These are phyloP conservation scores for Brachionus asplanchnoidis DNA, from an alignment of 1,140 invertebrate species.

Conservation along the genomic window DNA sequence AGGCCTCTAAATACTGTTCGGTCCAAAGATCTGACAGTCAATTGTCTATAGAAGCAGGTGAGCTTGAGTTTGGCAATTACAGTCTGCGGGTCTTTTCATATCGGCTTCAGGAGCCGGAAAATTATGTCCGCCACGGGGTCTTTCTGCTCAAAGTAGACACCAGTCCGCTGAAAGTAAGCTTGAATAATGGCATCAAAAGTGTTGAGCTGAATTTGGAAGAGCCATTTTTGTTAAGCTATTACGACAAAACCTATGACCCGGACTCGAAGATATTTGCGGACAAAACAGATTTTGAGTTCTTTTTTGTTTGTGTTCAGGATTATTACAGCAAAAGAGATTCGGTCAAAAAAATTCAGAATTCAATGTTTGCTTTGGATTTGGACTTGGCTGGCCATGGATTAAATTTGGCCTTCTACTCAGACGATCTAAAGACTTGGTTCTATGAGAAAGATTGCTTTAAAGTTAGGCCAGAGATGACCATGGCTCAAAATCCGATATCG, in stretches of 20 bases:
- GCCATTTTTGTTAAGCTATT: not conserved
- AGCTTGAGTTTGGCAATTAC: slow-evolving; percentile 10
- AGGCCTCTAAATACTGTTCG: not conserved
- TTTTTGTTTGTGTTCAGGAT: slow-evolving; percentile 30
- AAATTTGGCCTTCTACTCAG: slow-evolving; percentile 25
- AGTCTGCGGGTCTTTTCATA: not conserved
- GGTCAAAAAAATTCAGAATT: not conserved
- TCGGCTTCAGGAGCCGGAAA: not conserved
- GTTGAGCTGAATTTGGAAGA: slow-evolving; percentile 25
- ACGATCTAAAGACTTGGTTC: not conserved
- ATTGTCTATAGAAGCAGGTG: not conserved
- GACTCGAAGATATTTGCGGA: not conserved
- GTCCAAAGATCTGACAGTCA: not conserved
- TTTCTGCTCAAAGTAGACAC: slow-evolving; percentile 9
- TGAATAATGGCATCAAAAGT: not conserved
- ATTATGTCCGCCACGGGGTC: not conserved
- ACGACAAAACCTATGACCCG: slow-evolving; percentile 7
- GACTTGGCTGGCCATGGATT: not conserved
- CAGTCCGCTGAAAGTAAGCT: not conserved
- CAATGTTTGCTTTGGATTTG: not conserved
- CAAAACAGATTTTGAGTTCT: slow-evolving; percentile 11
- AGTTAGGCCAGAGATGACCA: not conserved
- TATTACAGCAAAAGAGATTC: not conserved
- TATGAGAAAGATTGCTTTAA: slow-evolving; percentile 28
- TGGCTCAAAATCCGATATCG: not conserved